These are phyloP conservation scores for Lissocephala sabroskyi DNA, from an alignment of 2,888 invertebrate species.

Conservation along the genomic window DNA sequence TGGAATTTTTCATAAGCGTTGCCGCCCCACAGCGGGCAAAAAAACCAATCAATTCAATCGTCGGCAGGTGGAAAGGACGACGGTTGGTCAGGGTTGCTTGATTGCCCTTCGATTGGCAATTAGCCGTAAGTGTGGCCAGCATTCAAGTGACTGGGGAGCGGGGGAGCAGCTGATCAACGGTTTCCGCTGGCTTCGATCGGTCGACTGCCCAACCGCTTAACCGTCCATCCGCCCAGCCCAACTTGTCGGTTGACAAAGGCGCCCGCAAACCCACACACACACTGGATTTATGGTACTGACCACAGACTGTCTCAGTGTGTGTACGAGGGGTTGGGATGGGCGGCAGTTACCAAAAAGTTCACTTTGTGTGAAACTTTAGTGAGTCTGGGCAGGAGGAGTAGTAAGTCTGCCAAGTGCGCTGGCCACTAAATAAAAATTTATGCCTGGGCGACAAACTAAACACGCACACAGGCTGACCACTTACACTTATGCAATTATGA, in stretches of 20 bases:
- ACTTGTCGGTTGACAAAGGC: neutral
- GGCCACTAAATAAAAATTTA: conserved; percentile 53
- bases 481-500: conserved; percentile 66
- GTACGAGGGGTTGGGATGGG: neutral
- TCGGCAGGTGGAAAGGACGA: too few relatives aligned
- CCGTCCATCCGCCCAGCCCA: too few relatives aligned
- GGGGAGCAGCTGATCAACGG: too few relatives aligned
- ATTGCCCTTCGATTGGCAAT: conserved; percentile 40
- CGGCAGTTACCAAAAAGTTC: conserved; percentile 25
- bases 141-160: too few relatives aligned
- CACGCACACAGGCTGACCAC: conserved; percentile 43
- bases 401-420: conserved; percentile 44
- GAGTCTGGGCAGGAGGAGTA: too few relatives aligned
- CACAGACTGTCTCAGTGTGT: conserved; percentile 31
- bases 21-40: too few relatives aligned
- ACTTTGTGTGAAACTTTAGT: conserved; percentile 47
- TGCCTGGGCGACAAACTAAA: conserved; percentile 23
- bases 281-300: conserved; percentile 30
- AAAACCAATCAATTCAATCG: conserved; percentile 34
- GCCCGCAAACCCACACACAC: conserved; percentile 7
- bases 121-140: conserved; percentile 31
- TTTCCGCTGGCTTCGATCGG: too few relatives aligned
- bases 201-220: conserved; percentile 26
- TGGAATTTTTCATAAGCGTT: conserved; percentile 54
- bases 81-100: conserved; percentile 12